Conservation (phyloP, 2,113 vertebrate species). For the Trachemys scripta region DNA sequence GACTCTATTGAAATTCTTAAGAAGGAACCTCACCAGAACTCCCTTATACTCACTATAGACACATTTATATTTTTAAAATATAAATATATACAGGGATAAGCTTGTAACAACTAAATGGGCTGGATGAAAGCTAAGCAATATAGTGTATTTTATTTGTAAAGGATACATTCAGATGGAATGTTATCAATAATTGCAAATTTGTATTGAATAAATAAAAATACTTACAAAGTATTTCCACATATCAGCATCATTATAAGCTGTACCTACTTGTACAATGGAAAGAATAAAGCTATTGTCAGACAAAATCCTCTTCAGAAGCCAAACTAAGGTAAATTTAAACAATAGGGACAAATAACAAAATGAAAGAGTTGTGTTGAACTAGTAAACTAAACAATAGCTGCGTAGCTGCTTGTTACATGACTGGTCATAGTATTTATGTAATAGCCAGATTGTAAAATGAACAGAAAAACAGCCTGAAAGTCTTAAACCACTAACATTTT, state of each 20-base stretch:
- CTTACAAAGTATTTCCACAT: not conserved
- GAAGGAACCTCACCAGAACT: slow-evolving; percentile 34
- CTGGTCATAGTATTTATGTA: slow-evolving; percentile 45
- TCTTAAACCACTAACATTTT: slow-evolving; percentile 52
- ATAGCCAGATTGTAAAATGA: slow-evolving; percentile 53
- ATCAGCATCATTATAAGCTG: not conserved
- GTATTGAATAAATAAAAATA: not conserved
- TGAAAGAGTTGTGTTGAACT: slow-evolving; percentile 36
- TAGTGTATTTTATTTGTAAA: not conserved
- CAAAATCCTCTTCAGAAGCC: slow-evolving; percentile 21
- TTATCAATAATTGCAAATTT: not conserved
- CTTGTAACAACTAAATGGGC: not conserved
- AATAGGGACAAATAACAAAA: slow-evolving; percentile 60
- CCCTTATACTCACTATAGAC: slow-evolving; percentile 37
- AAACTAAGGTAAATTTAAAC: slow-evolving; percentile 57
- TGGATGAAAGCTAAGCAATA: slow-evolving; percentile 16
- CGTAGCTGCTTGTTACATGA: slow-evolving; percentile 27
- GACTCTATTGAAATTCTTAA: slow-evolving; percentile 57
- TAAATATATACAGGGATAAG: slow-evolving; percentile 41
- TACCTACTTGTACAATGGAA: not conserved
- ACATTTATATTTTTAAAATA: not conserved
- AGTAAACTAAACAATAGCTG: slow-evolving; percentile 53
- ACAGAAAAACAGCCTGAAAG: slow-evolving; percentile 33
- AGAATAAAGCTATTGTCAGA: not conserved
- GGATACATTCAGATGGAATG: slow-evolving; percentile 10